A percentile compares a stretch with the other conserved stretches of the same genome.
These are phyloP conservation scores for Heliconius melpomene DNA, from an alignment of 1,140 invertebrate species.

Conservation along the genomic window DNA sequence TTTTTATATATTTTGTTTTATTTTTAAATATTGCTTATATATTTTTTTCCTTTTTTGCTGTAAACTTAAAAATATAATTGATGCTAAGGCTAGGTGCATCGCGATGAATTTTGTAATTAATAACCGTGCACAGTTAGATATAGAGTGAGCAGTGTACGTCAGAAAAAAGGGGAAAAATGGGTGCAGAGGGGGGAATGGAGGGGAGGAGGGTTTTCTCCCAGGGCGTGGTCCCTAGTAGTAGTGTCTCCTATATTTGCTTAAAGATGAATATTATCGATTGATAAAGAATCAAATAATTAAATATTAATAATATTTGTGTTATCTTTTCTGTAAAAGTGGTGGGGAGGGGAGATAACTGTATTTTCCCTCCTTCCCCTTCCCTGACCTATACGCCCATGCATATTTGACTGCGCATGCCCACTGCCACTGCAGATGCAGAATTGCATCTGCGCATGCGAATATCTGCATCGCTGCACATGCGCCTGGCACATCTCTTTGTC, in stretches of 20 bases:
- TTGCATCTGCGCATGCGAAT: background rate
- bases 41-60: background rate
- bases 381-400: slow-evolving; percentile 1
- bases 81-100: slow-evolving; percentile 6
- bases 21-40: background rate
- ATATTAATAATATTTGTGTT: background rate
- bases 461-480: slow-evolving; percentile 16
- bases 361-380: background rate
- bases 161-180: background rate
- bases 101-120: slow-evolving; percentile 18
- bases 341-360: background rate
- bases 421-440: background rate
- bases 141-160: background rate
- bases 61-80: background rate
- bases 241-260: background rate
- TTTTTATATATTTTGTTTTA: background rate
- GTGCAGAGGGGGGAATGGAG: background rate
- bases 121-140: background rate
- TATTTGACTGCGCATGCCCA: slow-evolving; percentile 15
- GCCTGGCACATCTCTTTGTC: slow-evolving; percentile 1
- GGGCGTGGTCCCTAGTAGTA: background rate
- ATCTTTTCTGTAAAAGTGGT: background rate
- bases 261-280: background rate
- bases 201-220: background rate
- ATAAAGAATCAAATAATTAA: background rate